phyloP scores from a whole-genome alignment of 1,140 invertebrate species.

The Tetramorium parvispinum region DNA sequence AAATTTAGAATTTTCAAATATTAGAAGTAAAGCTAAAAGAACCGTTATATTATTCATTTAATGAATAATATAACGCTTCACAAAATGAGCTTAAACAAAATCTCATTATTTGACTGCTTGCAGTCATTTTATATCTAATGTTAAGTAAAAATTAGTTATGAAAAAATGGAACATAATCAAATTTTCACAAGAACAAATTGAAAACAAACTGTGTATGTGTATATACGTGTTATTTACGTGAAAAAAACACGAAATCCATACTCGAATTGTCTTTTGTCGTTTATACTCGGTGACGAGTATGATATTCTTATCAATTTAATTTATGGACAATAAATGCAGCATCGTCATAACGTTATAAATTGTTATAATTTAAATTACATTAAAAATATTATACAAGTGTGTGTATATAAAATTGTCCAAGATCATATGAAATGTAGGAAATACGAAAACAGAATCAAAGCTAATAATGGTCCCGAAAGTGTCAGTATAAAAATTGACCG shows the following conservation, averaged over 20 bases:
- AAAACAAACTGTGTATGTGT: neutral
- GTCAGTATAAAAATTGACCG: constrained; percentile 61
- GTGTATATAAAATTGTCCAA: constrained; percentile 59
- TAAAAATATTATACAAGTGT: constrained; percentile 42
- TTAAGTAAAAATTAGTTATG: neutral
- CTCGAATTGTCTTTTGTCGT: constrained; percentile 12
- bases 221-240: neutral
- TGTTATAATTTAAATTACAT: constrained; percentile 43
- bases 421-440: constrained; percentile 43
- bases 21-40: neutral
- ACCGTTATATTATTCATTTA: constrained; percentile 8
- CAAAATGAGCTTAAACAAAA: neutral
- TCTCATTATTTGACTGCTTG: neutral
- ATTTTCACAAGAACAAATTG: neutral
- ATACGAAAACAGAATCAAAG: constrained; percentile 51
- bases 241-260: neutral
- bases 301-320: constrained; percentile 32
- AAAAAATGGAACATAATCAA: neutral
- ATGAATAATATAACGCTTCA: neutral
- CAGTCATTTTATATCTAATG: neutral
- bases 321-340: constrained; percentile 49
- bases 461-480: constrained; percentile 73
- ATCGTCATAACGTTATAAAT: constrained; percentile 38
- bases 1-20: neutral
- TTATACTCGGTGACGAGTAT: constrained; percentile 2